These are phyloP conservation scores for Fratercula arctica DNA, from an alignment of 2,797 vertebrate species.

Conservation along the genomic window DNA sequence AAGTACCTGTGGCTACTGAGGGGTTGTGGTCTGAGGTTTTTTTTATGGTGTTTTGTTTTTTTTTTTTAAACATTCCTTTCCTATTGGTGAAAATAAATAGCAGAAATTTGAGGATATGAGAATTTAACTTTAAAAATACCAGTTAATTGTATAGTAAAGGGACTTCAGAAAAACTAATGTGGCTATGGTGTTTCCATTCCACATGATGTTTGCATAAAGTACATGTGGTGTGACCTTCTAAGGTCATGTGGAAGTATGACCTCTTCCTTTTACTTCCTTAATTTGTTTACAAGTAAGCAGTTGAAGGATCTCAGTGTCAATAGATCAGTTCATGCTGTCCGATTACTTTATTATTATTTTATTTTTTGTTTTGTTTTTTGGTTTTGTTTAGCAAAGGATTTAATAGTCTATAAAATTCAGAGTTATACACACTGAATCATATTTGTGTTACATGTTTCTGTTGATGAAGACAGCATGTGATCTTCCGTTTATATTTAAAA, in stretches of 20 bases:
- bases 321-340: not conserved
- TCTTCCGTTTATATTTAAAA: not conserved
- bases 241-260: conserved; percentile 31
- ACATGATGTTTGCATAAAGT: not conserved
- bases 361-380: not conserved
- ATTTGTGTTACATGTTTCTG: not conserved
- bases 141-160: not conserved
- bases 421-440: not conserved
- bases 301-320: not conserved
- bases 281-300: conserved; percentile 20
- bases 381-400: not conserved
- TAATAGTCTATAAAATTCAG: not conserved
- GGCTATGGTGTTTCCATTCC: not conserved
- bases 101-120: not conserved
- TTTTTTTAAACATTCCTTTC: not conserved
- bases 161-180: not conserved
- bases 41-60: not conserved
- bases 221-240: not conserved
- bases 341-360: not conserved
- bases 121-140: not conserved
- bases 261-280: conserved; percentile 21
- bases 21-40: not conserved
- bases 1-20: not conserved
- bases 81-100: not conserved
- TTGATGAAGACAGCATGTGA: not conserved